Evolutionary conservation across 2,797 vertebrate genomes (phyloP).

Genomic region (Pseudochirops cupreus): DNA sequence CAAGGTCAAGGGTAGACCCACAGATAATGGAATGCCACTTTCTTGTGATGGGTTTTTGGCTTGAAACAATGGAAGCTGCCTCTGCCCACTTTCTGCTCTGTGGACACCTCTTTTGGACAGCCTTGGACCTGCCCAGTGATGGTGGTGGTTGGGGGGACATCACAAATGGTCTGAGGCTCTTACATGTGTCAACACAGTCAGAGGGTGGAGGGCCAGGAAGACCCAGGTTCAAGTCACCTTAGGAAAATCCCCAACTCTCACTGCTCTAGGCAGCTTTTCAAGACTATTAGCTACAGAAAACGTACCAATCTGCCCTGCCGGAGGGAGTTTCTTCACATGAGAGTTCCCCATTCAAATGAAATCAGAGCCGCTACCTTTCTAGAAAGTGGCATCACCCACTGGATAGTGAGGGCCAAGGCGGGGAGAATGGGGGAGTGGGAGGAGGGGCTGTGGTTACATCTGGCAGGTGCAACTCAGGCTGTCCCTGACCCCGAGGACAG

Average conservation of each 20-base stretch:
- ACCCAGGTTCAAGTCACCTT: not conserved
- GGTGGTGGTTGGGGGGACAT: not conserved
- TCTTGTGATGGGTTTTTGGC: not conserved
- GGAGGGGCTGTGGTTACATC: no score
- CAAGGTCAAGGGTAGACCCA: not conserved
- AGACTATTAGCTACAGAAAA: not conserved
- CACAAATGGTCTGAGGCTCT: not conserved
- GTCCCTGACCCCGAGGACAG: accelerated
- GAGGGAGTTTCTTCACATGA: not conserved
- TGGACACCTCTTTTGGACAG: not conserved
- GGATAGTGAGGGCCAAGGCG: no score
- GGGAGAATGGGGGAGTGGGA: accelerated
- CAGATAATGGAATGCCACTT: not conserved
- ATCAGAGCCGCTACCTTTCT: not conserved
- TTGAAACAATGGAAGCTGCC: not conserved
- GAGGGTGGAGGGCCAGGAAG: not conserved
- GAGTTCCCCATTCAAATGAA: not conserved
- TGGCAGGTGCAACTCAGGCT: not conserved
- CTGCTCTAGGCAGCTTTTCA: not conserved
- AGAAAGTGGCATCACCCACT: accelerated
- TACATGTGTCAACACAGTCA: not conserved
- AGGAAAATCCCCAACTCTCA: not conserved
- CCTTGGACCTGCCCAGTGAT: not conserved
- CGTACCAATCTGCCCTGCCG: no score
- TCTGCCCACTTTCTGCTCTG: not conserved